Percentiles rank a stretch among this genome's conserved stretches.
Evolutionary conservation across 2,888 invertebrate species (phyloP).

Genomic region (Priapulus caudatus): DNA sequence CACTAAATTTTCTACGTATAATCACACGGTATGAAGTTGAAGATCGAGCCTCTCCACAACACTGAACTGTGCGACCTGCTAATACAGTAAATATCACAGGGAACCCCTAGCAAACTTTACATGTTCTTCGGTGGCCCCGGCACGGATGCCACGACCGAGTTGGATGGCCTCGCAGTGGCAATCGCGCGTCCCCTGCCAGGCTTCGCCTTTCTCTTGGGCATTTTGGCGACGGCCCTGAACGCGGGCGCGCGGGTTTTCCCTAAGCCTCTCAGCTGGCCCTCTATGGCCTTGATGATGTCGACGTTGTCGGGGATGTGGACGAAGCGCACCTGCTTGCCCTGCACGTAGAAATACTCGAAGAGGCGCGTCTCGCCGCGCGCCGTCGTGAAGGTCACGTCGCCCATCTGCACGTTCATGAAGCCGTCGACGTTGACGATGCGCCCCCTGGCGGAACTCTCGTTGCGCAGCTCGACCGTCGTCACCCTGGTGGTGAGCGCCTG

Average conservation of each 20-base stretch:
- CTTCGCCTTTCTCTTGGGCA: too few species aligned
- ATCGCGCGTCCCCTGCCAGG: too few species aligned
- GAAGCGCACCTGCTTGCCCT: conserved; percentile 30
- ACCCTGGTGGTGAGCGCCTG: conserved; percentile 26
- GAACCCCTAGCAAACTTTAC: too few species aligned
- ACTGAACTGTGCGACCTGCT: too few species aligned
- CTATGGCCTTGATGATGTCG: conserved; percentile 22
- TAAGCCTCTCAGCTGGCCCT: conserved; percentile 5
- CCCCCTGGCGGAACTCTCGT: conserved; percentile 27
- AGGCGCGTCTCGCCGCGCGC: neutral
- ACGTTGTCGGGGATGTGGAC: conserved; percentile 35
- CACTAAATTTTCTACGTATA: too few species aligned
- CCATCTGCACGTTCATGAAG: conserved; percentile 28
- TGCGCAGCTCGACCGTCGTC: conserved; percentile 30
- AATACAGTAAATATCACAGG: too few species aligned
- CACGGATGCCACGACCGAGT: too few species aligned
- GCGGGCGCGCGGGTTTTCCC: neutral
- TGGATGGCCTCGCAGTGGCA: too few species aligned
- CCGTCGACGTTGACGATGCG: conserved; percentile 26
- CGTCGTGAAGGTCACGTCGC: conserved; percentile 24
- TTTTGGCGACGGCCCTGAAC: too few species aligned
- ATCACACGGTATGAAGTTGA: too few species aligned
- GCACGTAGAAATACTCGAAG: conserved; percentile 26
- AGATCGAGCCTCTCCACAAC: too few species aligned
- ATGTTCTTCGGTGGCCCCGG: too few species aligned